Evolutionary conservation across 2,888 invertebrate species (phyloP).

Genomic region (Stomorhina lunata): DNA sequence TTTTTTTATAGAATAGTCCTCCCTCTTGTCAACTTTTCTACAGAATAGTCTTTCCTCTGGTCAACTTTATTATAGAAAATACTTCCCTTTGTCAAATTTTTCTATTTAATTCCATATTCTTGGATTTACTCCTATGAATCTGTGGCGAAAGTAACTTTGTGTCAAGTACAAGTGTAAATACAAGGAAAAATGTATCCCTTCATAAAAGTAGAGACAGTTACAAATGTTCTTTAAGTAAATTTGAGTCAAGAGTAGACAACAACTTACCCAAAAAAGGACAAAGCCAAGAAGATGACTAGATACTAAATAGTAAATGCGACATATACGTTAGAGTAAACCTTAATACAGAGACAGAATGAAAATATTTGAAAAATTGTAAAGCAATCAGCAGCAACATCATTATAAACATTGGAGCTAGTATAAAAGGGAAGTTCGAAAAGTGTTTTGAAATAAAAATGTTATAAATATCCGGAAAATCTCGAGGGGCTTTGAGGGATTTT

Average conservation of each 20-base stretch:
- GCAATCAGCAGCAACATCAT: not conserved
- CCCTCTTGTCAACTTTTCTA: too few relatives aligned
- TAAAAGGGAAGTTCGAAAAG: not conserved
- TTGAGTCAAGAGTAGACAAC: not conserved
- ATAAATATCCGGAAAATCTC: too few relatives aligned
- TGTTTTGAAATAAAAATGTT: too few relatives aligned
- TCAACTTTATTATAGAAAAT: too few relatives aligned
- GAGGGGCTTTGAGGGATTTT: too few relatives aligned
- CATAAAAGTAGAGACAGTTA: conserved; percentile 24
- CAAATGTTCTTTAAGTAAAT: conserved; percentile 33
- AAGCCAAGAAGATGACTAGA: not conserved
- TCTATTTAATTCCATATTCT: too few relatives aligned
- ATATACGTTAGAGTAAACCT: not conserved
- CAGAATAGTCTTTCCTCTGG: too few relatives aligned
- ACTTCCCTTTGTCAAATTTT: too few relatives aligned
- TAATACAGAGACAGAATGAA: not conserved
- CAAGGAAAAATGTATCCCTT: not conserved
- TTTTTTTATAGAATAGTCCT: too few relatives aligned
- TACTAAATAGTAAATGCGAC: too few relatives aligned
- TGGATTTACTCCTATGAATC: not conserved
- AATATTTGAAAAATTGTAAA: not conserved
- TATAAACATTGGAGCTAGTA: not conserved
- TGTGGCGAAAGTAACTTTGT: not conserved
- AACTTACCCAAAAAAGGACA: not conserved
- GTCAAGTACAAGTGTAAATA: not conserved